Base-by-base conservation (phyloP, 2,888 invertebrate genomes). In the Sarcophaga subvicina region DNA sequence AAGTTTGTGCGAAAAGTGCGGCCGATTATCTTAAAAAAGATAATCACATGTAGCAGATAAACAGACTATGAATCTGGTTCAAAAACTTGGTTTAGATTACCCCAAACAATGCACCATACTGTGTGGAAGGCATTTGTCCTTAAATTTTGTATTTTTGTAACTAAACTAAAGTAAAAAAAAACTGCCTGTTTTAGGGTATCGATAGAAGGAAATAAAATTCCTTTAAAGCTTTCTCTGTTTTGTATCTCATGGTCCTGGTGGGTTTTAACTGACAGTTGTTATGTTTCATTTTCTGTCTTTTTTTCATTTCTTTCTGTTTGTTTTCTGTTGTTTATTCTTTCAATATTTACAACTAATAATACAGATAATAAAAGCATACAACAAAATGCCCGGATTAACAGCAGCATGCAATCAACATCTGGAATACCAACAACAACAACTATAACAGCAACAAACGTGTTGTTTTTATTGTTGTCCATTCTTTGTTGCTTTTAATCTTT, bases 361-460 rank as follows among this genome's bases (percentile, higher is more conserved):
- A 37, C 37, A 37, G 37, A 37, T 6, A 37, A 47, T 66, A 37
- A 82, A 70, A 71, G 20, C 60, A 70, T 20, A 54, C 14, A 71
- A 71, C 10, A 62, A 62, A 20, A 8, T 22, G n/a, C 62, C n/a
- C 0, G 62, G n/a, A 62, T 11, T 37, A 71, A 62, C 27, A 73
- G 78, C 60, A 83, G 49, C 22, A 67, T 78, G 71, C 17, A 64
- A n/a, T 64, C 54, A 54, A 5, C n/a, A 67, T 66, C 62, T 62
- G 47, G 27, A 67, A 10, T 17, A 54, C 3, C 17, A 54, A 54
- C 54, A 54, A 54, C 54, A 54, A 54, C 14, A 17, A 14, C 4
- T 4, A 17, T 14, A 54, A 10, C 54, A 49, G 10, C 37, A 70
- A 47, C 22, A 49, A 70, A 62, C 17, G 14, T 14, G 14, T 14